Evolutionary conservation across 92 coral and sea anemone species (phyloP), one percentile per base, ranked within the genome.

Genomic region (Diadumene lineata): DNA sequence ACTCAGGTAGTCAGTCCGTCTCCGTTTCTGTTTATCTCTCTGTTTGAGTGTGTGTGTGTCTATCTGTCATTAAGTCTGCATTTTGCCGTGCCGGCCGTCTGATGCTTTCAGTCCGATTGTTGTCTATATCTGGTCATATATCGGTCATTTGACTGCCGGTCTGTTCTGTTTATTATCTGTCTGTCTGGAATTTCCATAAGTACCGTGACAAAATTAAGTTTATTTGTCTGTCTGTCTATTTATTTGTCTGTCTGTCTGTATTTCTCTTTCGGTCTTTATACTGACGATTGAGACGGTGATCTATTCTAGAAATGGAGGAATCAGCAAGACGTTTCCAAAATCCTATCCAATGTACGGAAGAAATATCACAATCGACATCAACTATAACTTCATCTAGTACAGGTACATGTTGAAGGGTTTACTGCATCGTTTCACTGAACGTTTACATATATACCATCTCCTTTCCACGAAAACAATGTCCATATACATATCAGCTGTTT

Each of bases 291-390:
- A 38, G 13, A 38, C 13, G 13, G 6, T 38, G 13, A 38, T 38
- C 6, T 4, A 38, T 38, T 13, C 48, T 38, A 38, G 48, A 38
- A 38, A 4, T 13, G 13, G 48, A 38, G 48, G 48, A 38, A 13
- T 38, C 48, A 6, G 48, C 60, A 23, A 23, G 26, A 30, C 23
- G 26, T 17, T 58, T 25, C 11, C 64, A 25, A 58, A 2, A 58
- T 58, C 64, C 64, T 3, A 58, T 58, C 11, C 64, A 58, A 32
- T 58, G 64, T 25, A 10, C 64, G 26, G 64, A 58, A n/a, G n/a
- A n/a, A n/a, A n/a, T n/a, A 58, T 58, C 64, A 58, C 30, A 1
- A 10, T 2, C 30, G 24, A 3, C 58, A 53, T 13, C 58, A 4
- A 13, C 6, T 13, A 53, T 15, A 53, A 53, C 19, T 53, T 9